Base-by-base conservation (phyloP, 2,888 invertebrate species). In the Catocala fraxini region DNA sequence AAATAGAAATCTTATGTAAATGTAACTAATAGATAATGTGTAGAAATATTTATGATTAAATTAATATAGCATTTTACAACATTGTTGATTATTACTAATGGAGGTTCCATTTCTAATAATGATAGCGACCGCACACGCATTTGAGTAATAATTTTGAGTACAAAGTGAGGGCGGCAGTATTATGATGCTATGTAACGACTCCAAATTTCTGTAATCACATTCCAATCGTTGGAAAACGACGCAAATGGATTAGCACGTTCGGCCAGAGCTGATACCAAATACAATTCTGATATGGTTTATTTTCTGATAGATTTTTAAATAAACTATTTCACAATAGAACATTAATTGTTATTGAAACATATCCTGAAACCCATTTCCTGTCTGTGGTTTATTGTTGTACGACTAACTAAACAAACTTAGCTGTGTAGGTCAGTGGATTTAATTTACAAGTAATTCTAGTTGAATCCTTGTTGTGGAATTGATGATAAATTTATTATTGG, bases 211-310 rank as follows among this genome's bases (percentile, higher is more conserved):
- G 73, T 77, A 70, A 74, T 85, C 82, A 91, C 92, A 93, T 93
- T 93, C 92, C 92, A 92, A 83, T 82, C 67, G 70, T 82, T 83
- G 81, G 79, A 82, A 80, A 79, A 73, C 69, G 80, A 82, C 79
- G 78, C 78, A 63, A 71, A 73, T 72, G 72, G 71, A 74, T 70
- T 71, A 75, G 73, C 77, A 81, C 75, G 83, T 86, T 89, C 82
- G 83, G 87, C 87, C 88, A 80, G 85, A 88, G 90, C 90, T 89
- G 87, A 85, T 89, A 91, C 92, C 93, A 93, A 92, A 92, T 90
- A 90, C 77, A 80, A 83, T 77, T 83, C 70, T 85, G 83, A 88
- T 89, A 86, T 89, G 87, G 86, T 87, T 88, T 89, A 87, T 89
- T 91, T 89, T 91, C 87, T 84, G 84, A 87, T 85, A 80, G 83